These are phyloP conservation scores for Tetanocera ferruginea DNA, from an alignment of 2,888 invertebrate species.

Conservation along the genomic window DNA sequence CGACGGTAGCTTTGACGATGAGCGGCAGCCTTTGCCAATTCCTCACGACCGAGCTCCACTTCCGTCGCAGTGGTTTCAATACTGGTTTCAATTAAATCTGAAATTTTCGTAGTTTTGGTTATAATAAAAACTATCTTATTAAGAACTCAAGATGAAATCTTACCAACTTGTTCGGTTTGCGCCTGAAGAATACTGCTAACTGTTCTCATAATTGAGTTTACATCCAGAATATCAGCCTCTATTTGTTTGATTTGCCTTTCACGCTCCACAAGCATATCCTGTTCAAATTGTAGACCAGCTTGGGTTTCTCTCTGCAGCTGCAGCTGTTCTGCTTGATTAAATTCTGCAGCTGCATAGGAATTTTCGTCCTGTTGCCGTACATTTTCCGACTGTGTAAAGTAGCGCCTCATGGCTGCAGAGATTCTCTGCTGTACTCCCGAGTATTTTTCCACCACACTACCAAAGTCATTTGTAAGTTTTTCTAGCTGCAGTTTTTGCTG, in stretches of 20 bases:
- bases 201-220: constrained; percentile 86
- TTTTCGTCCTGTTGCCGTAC: constrained; percentile 53
- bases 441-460: constrained; percentile 83
- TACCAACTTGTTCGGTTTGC: constrained; percentile 82
- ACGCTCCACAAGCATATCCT: constrained; percentile 83
- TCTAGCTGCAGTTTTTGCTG: constrained; percentile 88
- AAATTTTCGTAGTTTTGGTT: constrained; percentile 18
- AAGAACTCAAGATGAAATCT: constrained; percentile 57
- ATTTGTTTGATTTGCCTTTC: constrained; percentile 85
- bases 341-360: constrained; percentile 49
- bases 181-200: constrained; percentile 79
- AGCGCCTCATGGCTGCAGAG: constrained; percentile 76
- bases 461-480: constrained; percentile 85
- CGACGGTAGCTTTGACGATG: constrained; percentile 83
- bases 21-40: constrained; percentile 84
- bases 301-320: constrained; percentile 62
- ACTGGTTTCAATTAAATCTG: constrained; percentile 87
- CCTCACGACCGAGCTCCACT: constrained; percentile 84
- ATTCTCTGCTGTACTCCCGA: constrained; percentile 83
- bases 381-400: constrained; percentile 56
- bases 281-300: constrained; percentile 78
- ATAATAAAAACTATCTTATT: not conserved
- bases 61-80: constrained; percentile 81
- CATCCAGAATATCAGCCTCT: constrained; percentile 85
- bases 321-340: constrained; percentile 62